These are phyloP conservation scores for Andrena bicolor DNA, from an alignment of 2,888 invertebrate genomes.

Conservation along the genomic window DNA sequence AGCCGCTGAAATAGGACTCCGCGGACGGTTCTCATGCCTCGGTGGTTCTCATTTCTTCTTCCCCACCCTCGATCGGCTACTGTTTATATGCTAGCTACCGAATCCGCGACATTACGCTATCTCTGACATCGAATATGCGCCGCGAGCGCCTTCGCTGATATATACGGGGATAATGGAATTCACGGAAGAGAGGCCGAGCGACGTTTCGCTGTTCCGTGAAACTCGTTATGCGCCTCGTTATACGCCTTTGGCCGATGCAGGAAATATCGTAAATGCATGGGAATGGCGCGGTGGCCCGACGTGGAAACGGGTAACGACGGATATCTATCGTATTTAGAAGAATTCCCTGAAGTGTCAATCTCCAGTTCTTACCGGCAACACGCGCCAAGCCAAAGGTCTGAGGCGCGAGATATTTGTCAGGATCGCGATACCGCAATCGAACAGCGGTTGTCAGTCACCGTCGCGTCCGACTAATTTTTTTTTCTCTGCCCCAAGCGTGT, in stretches of 20 bases:
- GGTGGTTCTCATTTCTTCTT: too few relatives aligned
- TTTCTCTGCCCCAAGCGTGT: neutral
- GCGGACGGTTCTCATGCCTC: slow-evolving; percentile 1
- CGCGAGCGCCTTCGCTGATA: slow-evolving; percentile 24
- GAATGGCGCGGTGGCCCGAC: neutral
- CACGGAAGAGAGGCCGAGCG: slow-evolving; percentile 25
- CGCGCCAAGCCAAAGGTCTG: too few relatives aligned
- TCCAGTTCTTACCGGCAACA: too few relatives aligned
- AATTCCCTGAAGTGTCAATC: neutral
- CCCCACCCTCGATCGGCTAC: too few relatives aligned
- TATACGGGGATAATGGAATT: slow-evolving; percentile 43
- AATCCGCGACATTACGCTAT: too few relatives aligned
- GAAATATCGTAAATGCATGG: neutral
- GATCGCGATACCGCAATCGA: slow-evolving; percentile 23
- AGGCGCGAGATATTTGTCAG: slow-evolving; percentile 12
- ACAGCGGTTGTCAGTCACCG: neutral
- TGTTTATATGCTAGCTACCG: too few relatives aligned
- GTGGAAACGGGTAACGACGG: neutral
- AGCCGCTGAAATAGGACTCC: slow-evolving; percentile 31
- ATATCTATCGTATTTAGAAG: neutral
- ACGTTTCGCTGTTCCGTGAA: slow-evolving; percentile 30
- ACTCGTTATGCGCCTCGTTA: slow-evolving; percentile 40
- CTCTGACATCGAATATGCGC: too few relatives aligned
- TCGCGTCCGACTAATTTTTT: neutral
- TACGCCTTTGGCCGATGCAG: slow-evolving; percentile 14